Base-by-base conservation (phyloP, 2,888 invertebrate species). In the Fragum fragum region DNA sequence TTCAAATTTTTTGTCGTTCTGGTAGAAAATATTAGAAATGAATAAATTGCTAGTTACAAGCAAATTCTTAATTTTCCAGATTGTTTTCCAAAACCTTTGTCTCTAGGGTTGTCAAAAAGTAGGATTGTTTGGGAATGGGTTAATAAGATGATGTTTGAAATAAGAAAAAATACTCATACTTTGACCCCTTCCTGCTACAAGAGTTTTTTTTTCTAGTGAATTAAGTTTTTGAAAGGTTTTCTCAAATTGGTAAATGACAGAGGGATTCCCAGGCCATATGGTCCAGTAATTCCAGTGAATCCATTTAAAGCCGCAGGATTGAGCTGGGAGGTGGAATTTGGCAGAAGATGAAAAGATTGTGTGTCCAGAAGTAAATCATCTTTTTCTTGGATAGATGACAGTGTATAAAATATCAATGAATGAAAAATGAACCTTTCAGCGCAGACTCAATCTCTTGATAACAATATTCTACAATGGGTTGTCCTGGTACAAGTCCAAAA, bases 381-480 rank as follows among this genome's bases (percentile, higher is more conserved):
- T 23, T 28, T 5, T 14, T 32, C 63, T 32, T 63, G 1, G 61
- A 18, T 16, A 16, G 63, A 63, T 63, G 63, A 63, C 63, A 32
- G 39, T 39, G 66, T 66, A 66, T 66, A n/a, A 66, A 66, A 66
- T 66, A 66, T 66, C 66, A 66, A 42, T 39, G 66, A 66, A 66
- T 66, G 66, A 66, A 42, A 66, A 66, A 66, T 66, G 2, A 14
- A n/a, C n/a, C 42, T 66, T 16, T 16, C 29, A 21, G 36, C 63
- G 9, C 63, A 32, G 21, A 26, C 28, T n/a, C 59, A 36, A 26
- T 59, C 26, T 59, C 9, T 14, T 42, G 21, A 66, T 21, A 21
- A 32, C 42, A 36, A 42, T n/a, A 42, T 66, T 66, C 42, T 42
- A 16, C 9, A 14, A 66, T 36, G 5, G 26, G 42, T 6, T 42